phyloP scores from a whole-genome alignment of 2,113 vertebrate genomes.

The Poicephalus gulielmi region DNA sequence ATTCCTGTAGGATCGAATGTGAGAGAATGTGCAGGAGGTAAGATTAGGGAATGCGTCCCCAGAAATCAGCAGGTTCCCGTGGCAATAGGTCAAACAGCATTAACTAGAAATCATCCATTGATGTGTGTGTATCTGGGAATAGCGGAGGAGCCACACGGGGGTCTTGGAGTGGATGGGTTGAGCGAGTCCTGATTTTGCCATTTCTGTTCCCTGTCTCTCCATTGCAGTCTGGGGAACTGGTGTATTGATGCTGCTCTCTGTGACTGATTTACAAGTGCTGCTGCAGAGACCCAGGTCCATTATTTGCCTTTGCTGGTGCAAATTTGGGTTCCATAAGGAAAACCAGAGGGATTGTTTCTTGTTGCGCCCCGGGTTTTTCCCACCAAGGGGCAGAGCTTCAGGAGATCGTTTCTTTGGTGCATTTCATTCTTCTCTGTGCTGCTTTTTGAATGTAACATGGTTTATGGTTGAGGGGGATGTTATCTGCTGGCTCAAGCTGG shows the following conservation, averaged over 20 bases:
- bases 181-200: neutral
- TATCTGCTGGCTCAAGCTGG: neutral
- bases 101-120: fast-evolving
- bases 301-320: neutral
- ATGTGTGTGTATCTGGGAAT: neutral
- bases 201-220: neutral
- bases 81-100: fast-evolving
- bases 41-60: neutral
- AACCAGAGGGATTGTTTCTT: neutral
- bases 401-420: neutral
- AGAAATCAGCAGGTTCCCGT: neutral
- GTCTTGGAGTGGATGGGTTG: neutral
- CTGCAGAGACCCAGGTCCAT: neutral
- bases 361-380: neutral
- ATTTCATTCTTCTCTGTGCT: neutral
- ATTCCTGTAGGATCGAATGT: neutral
- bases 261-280: neutral
- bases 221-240: neutral
- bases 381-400: neutral
- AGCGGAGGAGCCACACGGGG: fast-evolving
- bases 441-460: neutral
- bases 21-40: neutral
- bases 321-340: neutral
- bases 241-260: neutral
- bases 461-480: neutral